phyloP scores from a whole-genome alignment of 2,113 vertebrate species.

The Thryonomys swinderianus region DNA sequence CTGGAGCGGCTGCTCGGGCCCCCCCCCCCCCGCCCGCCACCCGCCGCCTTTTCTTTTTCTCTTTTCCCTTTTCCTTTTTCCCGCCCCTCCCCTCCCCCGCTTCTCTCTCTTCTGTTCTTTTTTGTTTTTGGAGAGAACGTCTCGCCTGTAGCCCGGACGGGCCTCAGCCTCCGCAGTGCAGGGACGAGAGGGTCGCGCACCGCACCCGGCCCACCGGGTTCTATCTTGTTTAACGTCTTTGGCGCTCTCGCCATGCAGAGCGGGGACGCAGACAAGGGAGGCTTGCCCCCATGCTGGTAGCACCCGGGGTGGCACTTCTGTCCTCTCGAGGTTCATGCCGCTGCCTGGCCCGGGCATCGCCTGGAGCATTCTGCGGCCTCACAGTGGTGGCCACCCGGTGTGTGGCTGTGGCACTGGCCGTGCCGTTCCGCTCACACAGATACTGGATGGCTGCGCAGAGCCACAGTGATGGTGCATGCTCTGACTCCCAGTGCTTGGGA shows the following conservation, averaged over 20 bases:
- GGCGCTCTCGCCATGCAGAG: neutral
- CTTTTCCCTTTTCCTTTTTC: neutral
- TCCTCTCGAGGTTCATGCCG: neutral
- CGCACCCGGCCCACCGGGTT: neutral
- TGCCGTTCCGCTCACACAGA: neutral
- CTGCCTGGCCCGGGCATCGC: rapidly evolving
- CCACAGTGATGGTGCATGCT: neutral
- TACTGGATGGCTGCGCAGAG: neutral
- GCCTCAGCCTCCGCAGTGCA: neutral
- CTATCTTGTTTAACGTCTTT: neutral
- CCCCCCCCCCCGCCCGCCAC: neutral
- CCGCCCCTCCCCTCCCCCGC: no score
- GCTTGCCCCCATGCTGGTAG: rapidly evolving
- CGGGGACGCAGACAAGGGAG: neutral
- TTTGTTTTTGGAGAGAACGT: neutral
- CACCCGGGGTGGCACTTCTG: neutral
- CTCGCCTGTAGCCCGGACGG: neutral
- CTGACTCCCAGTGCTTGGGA: neutral
- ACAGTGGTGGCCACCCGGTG: rapidly evolving
- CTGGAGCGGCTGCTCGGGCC: neutral
- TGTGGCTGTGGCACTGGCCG: rapidly evolving
- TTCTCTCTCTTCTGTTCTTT: no score
- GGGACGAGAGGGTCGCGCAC: neutral
- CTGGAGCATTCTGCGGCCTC: neutral
- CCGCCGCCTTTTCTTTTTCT: neutral